phyloP scores from a whole-genome alignment of 2,113 vertebrate genomes.

The Acrocephalus kingi region DNA sequence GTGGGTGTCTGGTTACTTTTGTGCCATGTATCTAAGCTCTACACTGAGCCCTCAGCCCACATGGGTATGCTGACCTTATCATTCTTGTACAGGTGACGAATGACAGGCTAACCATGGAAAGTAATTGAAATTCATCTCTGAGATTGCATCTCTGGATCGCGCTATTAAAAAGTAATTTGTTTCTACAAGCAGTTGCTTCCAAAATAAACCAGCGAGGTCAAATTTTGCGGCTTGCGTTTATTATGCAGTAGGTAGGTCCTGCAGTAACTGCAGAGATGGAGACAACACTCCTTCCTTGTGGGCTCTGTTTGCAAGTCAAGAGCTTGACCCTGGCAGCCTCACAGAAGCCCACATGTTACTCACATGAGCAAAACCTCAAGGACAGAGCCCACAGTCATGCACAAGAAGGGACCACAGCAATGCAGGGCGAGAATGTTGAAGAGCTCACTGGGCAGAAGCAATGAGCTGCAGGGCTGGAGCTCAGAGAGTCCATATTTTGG shows the following conservation, averaged over 20 bases:
- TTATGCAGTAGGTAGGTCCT: not conserved
- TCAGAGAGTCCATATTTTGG: not conserved
- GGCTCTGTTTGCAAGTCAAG: not conserved
- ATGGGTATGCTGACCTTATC: not conserved
- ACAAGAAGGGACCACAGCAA: not conserved
- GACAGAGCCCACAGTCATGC: not conserved
- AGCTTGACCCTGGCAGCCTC: not conserved
- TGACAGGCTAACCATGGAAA: slow-evolving; percentile 41
- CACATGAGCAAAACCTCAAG: not conserved
- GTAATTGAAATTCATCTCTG: slow-evolving; percentile 55
- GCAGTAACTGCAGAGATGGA: not conserved
- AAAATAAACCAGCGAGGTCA: slow-evolving; percentile 12
- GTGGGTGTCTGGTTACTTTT: not conserved
- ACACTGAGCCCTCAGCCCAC: not conserved
- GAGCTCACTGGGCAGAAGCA: not conserved
- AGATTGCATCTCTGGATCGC: not conserved
- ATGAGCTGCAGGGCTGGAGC: not conserved
- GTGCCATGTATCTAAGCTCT: not conserved
- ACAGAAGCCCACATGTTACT: not conserved
- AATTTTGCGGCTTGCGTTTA: not conserved
- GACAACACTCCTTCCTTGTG: not conserved
- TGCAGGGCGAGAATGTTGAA: not conserved
- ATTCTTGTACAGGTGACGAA: slow-evolving; percentile 26
- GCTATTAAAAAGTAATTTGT: slow-evolving; percentile 52
- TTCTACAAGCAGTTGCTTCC: slow-evolving; percentile 42